Base-by-base conservation (phyloP, 1,140 invertebrate species). In the Cecropterus lyciades region DNA sequence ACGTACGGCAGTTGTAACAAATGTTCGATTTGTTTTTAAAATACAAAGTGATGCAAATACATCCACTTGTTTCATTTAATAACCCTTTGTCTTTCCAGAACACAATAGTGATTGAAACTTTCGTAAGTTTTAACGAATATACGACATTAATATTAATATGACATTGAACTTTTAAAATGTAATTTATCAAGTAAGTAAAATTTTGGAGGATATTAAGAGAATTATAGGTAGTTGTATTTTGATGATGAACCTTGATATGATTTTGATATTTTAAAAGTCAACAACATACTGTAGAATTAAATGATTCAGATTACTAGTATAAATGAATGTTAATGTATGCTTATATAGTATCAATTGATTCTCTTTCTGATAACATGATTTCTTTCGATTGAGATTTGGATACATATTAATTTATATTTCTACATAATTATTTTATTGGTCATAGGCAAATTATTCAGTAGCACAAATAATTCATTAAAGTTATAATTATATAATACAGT, bases 21-120 rank as follows among this genome's bases (percentile, higher is more conserved):
- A 62, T 62, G 57, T 62, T 63, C 60, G 42, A 52, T 15, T 52
- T 30, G 10, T 63, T 63, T 63, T 63, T 63, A 63, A 63, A 63
- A 63, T 63, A 63, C 60, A 63, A 48, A 42, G 37, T 63, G 60
- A 63, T 63, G 60, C 60, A 63, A 52, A 63, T 63, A 63, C 48
- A 43, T n/a, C 5, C 8, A 14, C 4, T 33, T 63, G 60, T 52
- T 63, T 63, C 51, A 62, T 62, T 62, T 24, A 40, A 17, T 14
- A 49, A 51, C 59, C 59, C 46, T 62, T n/a, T 13, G 9, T 46
- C 20, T 30, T 33, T 33, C 30, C 45, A 33, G 45, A 1, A 17
- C n/a, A 49, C 24, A 20, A 48, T 27, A 27, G 1, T 33, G 9
- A 33, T 33, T 33, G 30, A 33, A 8, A 33, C 30, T 33, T 33